Evolutionary conservation across 2,888 invertebrate species (phyloP), one percentile per base, ranked within the genome.

Genomic region (Ypsolopha sequella): DNA sequence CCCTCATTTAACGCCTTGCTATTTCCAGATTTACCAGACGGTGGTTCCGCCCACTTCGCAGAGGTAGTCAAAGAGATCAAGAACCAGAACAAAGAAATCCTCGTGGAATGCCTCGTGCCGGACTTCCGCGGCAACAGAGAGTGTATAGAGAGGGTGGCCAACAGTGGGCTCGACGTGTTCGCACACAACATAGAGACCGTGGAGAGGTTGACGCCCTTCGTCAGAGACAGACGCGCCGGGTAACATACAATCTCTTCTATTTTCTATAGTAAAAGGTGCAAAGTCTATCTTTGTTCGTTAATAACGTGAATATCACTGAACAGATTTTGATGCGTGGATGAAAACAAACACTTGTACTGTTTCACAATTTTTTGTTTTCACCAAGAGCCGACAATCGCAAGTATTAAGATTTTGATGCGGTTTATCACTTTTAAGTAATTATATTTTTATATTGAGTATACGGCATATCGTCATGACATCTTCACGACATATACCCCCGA

Each of bases 171-270:
- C 0, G 98, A 99, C 79, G 99, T 99, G 38, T 99, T 94, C 64
- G 99, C 99, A 0, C 99, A 99, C 76, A 99, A 99, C 76, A 93
- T 99, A 39, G 99, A 99, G 88, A 99, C 99, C 0, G 98, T 98
- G 0, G 95, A 96, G 68, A 87, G 91, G 56, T 80, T 98, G 38
- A 98, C 98, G 45, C 95, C 95, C 6, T 94, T 92, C 70, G 98
- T 99, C 0, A 88, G 99, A 54, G 99, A 99, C 73, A 92, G 94
- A 34, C 89, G 99, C 54, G 99, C 99, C 9, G 92, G 92, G 82
- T 99, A 94, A 69, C 24, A 24, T 24, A 24, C 24, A 24, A 24
- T 4, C 24, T 24, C 24, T 24, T 4, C 2, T 39, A 41, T 39
- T 41, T n/a, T 9, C 11, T 35, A 33, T 24, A 24, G 24, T n/a